Conservation (phyloP, 2,888 invertebrate genomes). For the Laothoe populi region DNA sequence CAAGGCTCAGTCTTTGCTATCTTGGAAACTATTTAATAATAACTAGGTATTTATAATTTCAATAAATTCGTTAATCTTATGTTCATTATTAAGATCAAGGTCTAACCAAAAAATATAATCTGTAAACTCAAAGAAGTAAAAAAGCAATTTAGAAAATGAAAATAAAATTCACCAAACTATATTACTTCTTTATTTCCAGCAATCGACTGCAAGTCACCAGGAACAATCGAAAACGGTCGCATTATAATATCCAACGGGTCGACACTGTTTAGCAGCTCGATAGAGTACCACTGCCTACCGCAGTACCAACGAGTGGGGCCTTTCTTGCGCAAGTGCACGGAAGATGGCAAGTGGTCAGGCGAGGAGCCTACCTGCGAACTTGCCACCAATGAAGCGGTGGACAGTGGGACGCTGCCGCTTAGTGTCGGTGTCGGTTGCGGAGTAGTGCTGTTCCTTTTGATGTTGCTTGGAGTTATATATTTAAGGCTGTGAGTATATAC, state of each 20-base stretch:
- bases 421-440: constrained; percentile 94
- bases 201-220: constrained; percentile 93
- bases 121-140: not conserved
- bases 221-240: constrained; percentile 92
- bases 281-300: constrained; percentile 95
- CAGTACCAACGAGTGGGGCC: constrained; percentile 93
- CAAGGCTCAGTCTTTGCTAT: no score
- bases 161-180: not conserved
- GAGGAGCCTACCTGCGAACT: constrained; percentile 93
- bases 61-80: no score
- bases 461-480: constrained; percentile 92
- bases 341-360: constrained; percentile 94
- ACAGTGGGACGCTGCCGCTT: constrained; percentile 89
- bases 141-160: not conserved
- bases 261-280: constrained; percentile 92
- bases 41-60: no score
- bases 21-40: no score
- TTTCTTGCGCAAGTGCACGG: constrained; percentile 92
- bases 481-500: constrained; percentile 89
- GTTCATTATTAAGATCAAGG: no score
- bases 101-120: not conserved
- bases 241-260: constrained; percentile 94
- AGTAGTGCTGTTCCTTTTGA: constrained; percentile 90
- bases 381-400: constrained; percentile 88
- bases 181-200: constrained; percentile 84